These are phyloP conservation scores for Caenorhabditis brenneri DNA, from an alignment of 1,140 invertebrate genomes.

Conservation along the genomic window DNA sequence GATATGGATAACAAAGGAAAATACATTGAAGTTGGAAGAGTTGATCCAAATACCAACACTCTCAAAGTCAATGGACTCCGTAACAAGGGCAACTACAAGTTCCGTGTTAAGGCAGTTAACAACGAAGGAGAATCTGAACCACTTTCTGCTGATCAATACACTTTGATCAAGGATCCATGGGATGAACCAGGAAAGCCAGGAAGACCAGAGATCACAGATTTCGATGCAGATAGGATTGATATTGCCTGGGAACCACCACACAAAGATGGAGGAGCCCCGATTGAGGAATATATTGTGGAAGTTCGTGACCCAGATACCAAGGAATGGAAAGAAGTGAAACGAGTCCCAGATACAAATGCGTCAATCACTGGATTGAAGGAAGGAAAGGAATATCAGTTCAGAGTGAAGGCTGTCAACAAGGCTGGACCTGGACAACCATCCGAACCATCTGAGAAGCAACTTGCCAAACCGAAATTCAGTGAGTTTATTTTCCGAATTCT, in stretches of 20 bases:
- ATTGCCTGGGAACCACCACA: slow-evolving; percentile 94
- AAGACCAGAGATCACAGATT: slow-evolving; percentile 89
- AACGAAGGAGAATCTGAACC: slow-evolving; percentile 96
- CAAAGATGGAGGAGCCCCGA: slow-evolving; percentile 92
- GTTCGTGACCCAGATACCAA: slow-evolving; percentile 66
- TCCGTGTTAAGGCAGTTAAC: slow-evolving; percentile 92
- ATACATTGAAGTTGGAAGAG: slow-evolving; percentile 67
- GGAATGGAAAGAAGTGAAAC: slow-evolving; percentile 65
- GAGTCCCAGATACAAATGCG: slow-evolving; percentile 57
- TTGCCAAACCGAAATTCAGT: slow-evolving; percentile 91
- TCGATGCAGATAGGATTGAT: slow-evolving; percentile 88
- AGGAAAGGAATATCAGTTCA: slow-evolving; percentile 94
- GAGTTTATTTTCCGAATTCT: neutral
- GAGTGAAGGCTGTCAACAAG: slow-evolving; percentile 93
- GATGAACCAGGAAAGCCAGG: slow-evolving; percentile 78
- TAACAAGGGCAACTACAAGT: slow-evolving; percentile 71
- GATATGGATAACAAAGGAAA: slow-evolving; percentile 71
- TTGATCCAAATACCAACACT: slow-evolving; percentile 58
- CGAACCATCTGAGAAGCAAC: slow-evolving; percentile 87
- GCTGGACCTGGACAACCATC: slow-evolving; percentile 90
- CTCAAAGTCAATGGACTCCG: slow-evolving; percentile 68
- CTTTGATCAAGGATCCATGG: slow-evolving; percentile 92
- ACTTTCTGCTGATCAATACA: slow-evolving; percentile 83
- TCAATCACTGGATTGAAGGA: slow-evolving; percentile 85
- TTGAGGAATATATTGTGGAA: slow-evolving; percentile 76